Conservation (phyloP, 2,113 vertebrate genomes). For the Vulpes vulpes region DNA sequence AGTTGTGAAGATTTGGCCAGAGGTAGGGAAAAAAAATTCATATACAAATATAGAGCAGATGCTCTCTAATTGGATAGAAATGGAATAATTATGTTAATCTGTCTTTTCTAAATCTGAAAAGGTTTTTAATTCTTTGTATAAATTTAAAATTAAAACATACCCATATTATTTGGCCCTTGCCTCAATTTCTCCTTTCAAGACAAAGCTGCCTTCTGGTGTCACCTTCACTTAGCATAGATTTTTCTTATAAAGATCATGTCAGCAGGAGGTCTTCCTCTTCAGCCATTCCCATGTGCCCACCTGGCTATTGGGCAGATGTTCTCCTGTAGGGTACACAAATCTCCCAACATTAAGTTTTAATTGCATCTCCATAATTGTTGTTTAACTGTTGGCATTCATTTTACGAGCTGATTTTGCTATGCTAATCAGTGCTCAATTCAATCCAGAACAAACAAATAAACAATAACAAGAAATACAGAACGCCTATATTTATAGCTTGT, state of each 20-base stretch:
- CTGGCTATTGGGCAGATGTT: slow-evolving; percentile 68
- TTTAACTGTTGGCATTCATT: slow-evolving; percentile 65
- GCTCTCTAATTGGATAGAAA: slow-evolving; percentile 68
- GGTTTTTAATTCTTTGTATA: slow-evolving; percentile 69
- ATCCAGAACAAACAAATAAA: slow-evolving; percentile 64
- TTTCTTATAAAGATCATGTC: neutral
- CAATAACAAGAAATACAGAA: slow-evolving; percentile 40
- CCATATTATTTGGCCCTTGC: neutral
- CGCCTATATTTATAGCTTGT: slow-evolving; percentile 50
- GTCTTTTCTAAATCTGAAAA: slow-evolving; percentile 66
- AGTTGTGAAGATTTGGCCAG: slow-evolving; percentile 6
- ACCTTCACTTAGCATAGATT: neutral
- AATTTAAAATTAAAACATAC: slow-evolving; percentile 60
- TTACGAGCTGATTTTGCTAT: slow-evolving; percentile 69
- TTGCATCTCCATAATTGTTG: slow-evolving; percentile 68
- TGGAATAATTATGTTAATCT: slow-evolving; percentile 78
- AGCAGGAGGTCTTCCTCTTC: neutral
- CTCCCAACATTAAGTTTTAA: slow-evolving; percentile 70
- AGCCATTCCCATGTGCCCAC: neutral
- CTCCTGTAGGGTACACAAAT: slow-evolving; percentile 48
- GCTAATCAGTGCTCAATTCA: slow-evolving; percentile 74
- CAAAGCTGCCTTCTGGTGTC: neutral
- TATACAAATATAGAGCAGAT: slow-evolving; percentile 53
- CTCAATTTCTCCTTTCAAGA: neutral
- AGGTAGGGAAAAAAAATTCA: slow-evolving; percentile 45